A percentile compares a stretch with the other conserved stretches of the same genome.
Conservation (phyloP, 2,113 vertebrate species). For the Pantherophis guttatus region DNA sequence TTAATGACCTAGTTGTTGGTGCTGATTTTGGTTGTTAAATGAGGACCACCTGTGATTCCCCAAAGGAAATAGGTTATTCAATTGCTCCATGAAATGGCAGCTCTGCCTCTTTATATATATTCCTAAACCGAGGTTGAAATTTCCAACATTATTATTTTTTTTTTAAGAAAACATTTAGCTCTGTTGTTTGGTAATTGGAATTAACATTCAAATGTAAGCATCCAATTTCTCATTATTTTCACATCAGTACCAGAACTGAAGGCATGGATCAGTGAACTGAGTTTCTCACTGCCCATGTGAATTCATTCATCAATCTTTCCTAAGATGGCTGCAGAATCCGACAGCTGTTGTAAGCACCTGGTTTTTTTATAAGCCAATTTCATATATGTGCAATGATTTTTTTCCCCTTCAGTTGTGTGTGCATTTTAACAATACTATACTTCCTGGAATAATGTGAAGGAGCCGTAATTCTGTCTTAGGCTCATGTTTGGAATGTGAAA, state of each 20-base stretch:
- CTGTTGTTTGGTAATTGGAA: slow-evolving; percentile 82
- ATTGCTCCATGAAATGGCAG: not conserved
- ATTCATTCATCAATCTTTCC: slow-evolving; percentile 84
- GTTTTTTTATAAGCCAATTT: slow-evolving; percentile 61
- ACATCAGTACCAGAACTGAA: slow-evolving; percentile 82
- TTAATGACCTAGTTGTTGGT: not conserved
- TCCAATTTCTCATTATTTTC: slow-evolving; percentile 86
- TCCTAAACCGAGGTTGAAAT: slow-evolving; percentile 74
- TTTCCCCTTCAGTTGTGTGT: slow-evolving; percentile 34
- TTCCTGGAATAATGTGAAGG: slow-evolving; percentile 39
- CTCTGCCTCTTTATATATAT: slow-evolving; percentile 30
- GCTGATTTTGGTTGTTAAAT: not conserved
- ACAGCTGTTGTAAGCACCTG: slow-evolving; percentile 78
- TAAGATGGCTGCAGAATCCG: slow-evolving; percentile 72
- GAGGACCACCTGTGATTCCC: not conserved
- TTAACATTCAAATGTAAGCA: slow-evolving; percentile 84
- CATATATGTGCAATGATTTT: slow-evolving; percentile 16
- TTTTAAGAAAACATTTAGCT: slow-evolving; percentile 58
- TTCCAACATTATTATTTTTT: slow-evolving; percentile 68
- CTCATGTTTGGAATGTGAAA: not conserved
- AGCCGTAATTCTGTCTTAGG: not conserved
- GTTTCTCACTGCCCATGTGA: slow-evolving; percentile 79
- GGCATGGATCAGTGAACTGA: slow-evolving; percentile 79
- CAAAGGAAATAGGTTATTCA: slow-evolving; percentile 37
- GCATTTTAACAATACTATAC: slow-evolving; percentile 24